phyloP scores from a whole-genome alignment of 2,888 invertebrate species.

The Hybos culiciformis region DNA sequence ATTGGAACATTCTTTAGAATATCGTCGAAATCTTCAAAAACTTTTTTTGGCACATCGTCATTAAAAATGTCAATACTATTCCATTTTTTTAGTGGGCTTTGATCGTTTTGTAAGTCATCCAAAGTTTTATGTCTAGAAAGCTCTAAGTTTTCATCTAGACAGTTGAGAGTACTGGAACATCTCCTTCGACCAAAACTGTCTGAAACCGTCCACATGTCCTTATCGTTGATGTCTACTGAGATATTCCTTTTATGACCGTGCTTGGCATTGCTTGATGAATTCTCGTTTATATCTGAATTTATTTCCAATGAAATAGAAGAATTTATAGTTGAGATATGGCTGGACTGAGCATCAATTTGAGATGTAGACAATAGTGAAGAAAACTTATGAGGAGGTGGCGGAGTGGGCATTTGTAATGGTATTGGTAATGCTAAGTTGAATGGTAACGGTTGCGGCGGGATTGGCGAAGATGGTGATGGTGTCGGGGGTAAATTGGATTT shows the following conservation, averaged over 20 bases:
- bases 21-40: conserved; percentile 32
- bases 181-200: too few relatives aligned
- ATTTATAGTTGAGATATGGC: too few relatives aligned
- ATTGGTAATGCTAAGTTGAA: neutral
- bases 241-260: conserved; percentile 19
- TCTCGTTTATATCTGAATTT: too few relatives aligned
- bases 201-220: conserved; percentile 23
- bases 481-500: neutral
- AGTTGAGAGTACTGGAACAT: too few relatives aligned
- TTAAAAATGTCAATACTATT: conserved; percentile 31
- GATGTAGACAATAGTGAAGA: neutral
- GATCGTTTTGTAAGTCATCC: too few relatives aligned
- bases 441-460: neutral
- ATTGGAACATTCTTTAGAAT: conserved; percentile 28
- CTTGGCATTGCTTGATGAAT: neutral
- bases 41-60: conserved; percentile 16
- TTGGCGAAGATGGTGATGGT: neutral
- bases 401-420: too few relatives aligned
- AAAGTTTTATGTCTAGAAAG: too few relatives aligned
- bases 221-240: conserved; percentile 21
- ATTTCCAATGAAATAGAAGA: too few relatives aligned
- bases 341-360: too few relatives aligned
- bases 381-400: conserved; percentile 5
- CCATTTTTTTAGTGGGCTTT: conserved; percentile 25
- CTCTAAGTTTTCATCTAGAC: too few relatives aligned